Evolutionary conservation across 2,888 invertebrate species (phyloP), one percentile per base, ranked within the genome.

Genomic region (Cosmopolites sordidus): DNA sequence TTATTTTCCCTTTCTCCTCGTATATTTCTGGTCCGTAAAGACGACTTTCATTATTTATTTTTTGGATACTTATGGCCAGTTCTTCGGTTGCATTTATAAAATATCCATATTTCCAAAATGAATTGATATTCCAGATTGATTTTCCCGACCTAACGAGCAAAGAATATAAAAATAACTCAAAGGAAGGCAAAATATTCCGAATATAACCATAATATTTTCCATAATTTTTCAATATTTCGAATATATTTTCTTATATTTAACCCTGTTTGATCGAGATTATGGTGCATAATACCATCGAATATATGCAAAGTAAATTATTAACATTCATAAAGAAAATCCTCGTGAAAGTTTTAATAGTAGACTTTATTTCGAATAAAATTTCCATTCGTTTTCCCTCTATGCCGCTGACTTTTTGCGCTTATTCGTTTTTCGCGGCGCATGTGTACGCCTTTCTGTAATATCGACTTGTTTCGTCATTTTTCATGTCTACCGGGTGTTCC

Each of bases 291-390:
- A 68, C 69, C 56, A 58, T 60, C 47, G 60, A 63, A 62, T 67
- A 64, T 71, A 73, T 73, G 73, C 72, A 73, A 73, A 73, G 72
- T 73, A 72, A 72, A 73, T 73, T 73, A 73, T 73, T 73, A 73
- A 70, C 72, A 73, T 73, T 73, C 73, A 71, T 72, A 73, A 73
- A 72, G 70, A 70, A 69, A 70, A 69, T 67, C 69, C 68, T 67
- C 64, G 55, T 53, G 50, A 56, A 67, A 70, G 67, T 70, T 73
- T 72, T 72, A 71, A 72, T 70, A 67, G 69, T 63, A 66, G 68
- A 70, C 70, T 71, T 72, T 70, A 69, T 70, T 71, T 70, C 70
- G 71, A 69, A 72, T 72, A 72, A 72, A 73, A 73, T 73, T 73
- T 72, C 70, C 72, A 72, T 72, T 70, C 70, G 69, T 70, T 67